Conservation (phyloP, 2,888 invertebrate genomes). For the Dolomedes plantarius region DNA sequence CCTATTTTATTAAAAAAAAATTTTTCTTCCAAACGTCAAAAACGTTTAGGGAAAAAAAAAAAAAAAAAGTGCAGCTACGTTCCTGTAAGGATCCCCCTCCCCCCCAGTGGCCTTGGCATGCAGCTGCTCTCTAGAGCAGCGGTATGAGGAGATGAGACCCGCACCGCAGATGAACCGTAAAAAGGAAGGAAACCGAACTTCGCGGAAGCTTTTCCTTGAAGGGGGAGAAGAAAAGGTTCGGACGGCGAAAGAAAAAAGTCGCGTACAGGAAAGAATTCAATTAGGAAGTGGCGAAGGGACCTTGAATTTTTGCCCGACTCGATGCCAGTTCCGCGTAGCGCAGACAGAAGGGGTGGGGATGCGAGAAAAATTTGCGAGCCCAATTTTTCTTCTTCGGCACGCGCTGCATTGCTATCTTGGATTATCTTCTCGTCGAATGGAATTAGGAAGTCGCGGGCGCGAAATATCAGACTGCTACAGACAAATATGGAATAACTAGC, state of each 20-base stretch:
- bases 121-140: not conserved
- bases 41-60: too few species aligned
- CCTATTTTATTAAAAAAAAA: too few species aligned
- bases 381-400: too few species aligned
- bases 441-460: too few species aligned
- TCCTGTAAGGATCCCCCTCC: not conserved
- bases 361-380: too few species aligned
- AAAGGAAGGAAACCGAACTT: not conserved
- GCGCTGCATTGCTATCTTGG: too few species aligned
- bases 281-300: slow-evolving; percentile 3
- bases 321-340: not conserved
- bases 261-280: not conserved
- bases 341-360: too few species aligned
- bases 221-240: not conserved
- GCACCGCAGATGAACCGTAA: not conserved
- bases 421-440: too few species aligned
- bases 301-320: not conserved
- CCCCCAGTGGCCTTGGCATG: not conserved
- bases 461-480: too few species aligned
- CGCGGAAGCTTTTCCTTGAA: not conserved
- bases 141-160: not conserved
- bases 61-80: too few species aligned
- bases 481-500: too few species aligned
- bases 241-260: not conserved
- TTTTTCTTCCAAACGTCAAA: too few species aligned